A percentile compares a stretch with the other conserved stretches of the same genome.
phyloP scores from a whole-genome alignment of 2,888 invertebrate species.

The Helleia helle region DNA sequence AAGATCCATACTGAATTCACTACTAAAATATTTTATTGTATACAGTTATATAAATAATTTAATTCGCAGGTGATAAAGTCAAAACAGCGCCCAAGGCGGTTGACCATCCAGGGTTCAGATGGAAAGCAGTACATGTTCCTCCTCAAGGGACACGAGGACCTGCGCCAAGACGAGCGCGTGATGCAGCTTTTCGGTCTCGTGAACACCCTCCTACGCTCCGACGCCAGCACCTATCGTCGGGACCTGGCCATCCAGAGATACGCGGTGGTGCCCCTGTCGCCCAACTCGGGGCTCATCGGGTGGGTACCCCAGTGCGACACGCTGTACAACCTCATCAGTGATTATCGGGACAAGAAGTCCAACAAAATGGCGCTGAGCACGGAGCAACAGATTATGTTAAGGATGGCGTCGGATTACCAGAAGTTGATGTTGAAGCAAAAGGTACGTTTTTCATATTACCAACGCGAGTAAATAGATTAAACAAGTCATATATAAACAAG shows the following conservation, averaged over 20 bases:
- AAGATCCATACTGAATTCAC: too few relatives aligned
- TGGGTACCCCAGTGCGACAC: conserved; percentile 99
- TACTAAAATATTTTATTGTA: too few relatives aligned
- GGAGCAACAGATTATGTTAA: conserved; percentile 96
- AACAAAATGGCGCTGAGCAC: conserved; percentile 91
- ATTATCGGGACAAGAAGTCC: conserved; percentile 95
- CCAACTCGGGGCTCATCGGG: conserved; percentile 97
- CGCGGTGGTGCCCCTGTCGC: conserved; percentile 97
- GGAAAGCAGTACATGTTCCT: conserved; percentile 99
- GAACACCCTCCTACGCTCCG: conserved; percentile 93
- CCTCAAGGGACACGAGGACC: conserved; percentile 98
- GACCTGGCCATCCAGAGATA: conserved; percentile 90
- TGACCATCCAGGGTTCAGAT: conserved; percentile 94
- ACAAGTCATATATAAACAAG: too few relatives aligned
- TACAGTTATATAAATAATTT: too few relatives aligned
- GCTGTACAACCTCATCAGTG: conserved; percentile 95
- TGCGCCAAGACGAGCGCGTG: conserved; percentile 98
- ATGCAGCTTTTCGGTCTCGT: conserved; percentile 98
- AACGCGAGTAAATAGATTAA: too few relatives aligned
- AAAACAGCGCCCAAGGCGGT: conserved; percentile 96
- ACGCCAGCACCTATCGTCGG: conserved; percentile 94
- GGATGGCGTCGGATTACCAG: conserved; percentile 98
- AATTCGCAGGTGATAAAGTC: conserved; percentile 90
- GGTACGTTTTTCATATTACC: conserved; percentile 71
- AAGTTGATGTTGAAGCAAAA: conserved; percentile 98